phyloP scores from a whole-genome alignment of 2,797 vertebrate species.

The Eulemur albifrons region DNA sequence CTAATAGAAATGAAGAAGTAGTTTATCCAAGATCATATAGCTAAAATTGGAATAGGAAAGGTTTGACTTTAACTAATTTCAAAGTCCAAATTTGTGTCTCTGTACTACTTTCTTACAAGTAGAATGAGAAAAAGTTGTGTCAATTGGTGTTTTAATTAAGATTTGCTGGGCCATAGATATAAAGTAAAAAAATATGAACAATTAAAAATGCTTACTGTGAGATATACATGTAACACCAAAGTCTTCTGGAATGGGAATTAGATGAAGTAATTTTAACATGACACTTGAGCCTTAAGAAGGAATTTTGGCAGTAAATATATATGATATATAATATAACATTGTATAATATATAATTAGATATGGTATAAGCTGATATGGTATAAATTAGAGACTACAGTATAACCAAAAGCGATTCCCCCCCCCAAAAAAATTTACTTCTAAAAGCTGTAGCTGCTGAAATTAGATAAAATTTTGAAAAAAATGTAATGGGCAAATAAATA shows the following conservation, averaged over 20 bases:
- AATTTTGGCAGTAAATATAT: neutral
- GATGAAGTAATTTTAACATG: neutral
- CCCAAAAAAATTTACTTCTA: neutral
- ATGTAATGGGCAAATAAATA: neutral
- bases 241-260: neutral
- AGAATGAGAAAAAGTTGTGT: neutral
- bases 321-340: neutral
- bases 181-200: neutral
- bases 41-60: neutral
- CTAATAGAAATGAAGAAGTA: neutral
- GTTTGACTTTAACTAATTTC: neutral
- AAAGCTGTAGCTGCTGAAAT: neutral
- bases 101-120: neutral
- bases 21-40: neutral
- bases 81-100: neutral
- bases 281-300: neutral
- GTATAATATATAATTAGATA: neutral
- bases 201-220: neutral
- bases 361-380: neutral
- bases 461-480: neutral
- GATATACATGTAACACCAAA: neutral
- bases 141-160: neutral
- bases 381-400: neutral
- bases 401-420: neutral
- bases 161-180: neutral